These are phyloP conservation scores for Scelioninae gen. 1 DNA, from an alignment of 2,888 invertebrate genomes.

Conservation along the genomic window DNA sequence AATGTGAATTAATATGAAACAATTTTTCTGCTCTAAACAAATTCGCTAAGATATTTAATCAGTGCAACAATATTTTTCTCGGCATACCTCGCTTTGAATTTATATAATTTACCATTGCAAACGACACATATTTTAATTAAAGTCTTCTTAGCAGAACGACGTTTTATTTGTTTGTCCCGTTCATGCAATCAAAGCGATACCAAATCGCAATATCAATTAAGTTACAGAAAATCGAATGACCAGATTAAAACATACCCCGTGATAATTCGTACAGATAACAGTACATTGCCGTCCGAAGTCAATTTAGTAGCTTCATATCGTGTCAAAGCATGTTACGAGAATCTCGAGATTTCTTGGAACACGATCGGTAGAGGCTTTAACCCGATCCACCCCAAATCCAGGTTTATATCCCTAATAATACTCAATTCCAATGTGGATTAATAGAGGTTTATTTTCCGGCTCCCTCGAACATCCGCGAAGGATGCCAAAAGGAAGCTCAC, in stretches of 20 bases:
- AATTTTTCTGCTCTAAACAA: conserved; percentile 47
- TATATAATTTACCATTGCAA: conserved; percentile 42
- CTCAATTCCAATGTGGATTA: conserved; percentile 85
- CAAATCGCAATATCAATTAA: conserved; percentile 47
- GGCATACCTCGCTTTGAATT: conserved; percentile 31
- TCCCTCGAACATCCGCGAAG: conserved; percentile 68
- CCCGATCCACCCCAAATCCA: conserved; percentile 83
- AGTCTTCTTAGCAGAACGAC: conserved; percentile 1
- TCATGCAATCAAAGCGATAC: conserved; percentile 32
- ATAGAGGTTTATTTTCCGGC: conserved; percentile 82
- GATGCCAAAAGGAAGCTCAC: conserved; percentile 71
- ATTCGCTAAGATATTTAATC: conserved; percentile 49
- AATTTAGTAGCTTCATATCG: conserved; percentile 47
- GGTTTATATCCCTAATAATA: conserved; percentile 83
- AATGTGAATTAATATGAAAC: conserved; percentile 44
- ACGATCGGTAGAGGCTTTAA: conserved; percentile 82
- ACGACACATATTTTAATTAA: conserved; percentile 36
- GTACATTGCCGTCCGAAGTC: background rate
- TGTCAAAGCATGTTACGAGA: conserved; percentile 71
- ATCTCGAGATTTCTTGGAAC: conserved; percentile 81
- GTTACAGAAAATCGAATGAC: conserved; percentile 41
- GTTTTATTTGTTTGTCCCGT: conserved; percentile 31
- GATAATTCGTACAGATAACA: conserved; percentile 46
- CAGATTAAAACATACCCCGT: conserved; percentile 26
- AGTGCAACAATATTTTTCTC: conserved; percentile 31